phyloP scores from a whole-genome alignment of 2,113 vertebrate species.

The Halcyon malimbica region DNA sequence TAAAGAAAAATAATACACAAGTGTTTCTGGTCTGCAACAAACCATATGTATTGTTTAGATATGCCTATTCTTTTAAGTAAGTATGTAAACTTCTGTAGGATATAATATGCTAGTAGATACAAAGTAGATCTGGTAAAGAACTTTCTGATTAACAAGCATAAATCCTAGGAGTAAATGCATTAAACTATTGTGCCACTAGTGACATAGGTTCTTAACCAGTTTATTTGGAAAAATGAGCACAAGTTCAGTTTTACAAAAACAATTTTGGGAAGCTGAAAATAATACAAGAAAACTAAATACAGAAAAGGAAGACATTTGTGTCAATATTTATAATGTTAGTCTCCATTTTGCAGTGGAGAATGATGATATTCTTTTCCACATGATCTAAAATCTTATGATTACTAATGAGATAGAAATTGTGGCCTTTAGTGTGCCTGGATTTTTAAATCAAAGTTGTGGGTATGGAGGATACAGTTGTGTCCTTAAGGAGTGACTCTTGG shows the following conservation, averaged over 20 bases:
- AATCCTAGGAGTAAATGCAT: neutral
- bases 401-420: neutral
- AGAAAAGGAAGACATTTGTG: neutral
- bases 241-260: neutral
- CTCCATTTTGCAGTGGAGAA: neutral
- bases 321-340: neutral
- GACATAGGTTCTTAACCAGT: neutral
- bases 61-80: neutral
- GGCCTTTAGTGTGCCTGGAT: neutral
- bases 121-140: neutral
- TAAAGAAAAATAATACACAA: neutral
- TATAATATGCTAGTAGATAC: neutral
- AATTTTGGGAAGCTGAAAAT: neutral
- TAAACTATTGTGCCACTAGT: neutral
- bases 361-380: neutral
- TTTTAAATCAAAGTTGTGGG: neutral
- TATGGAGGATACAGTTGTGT: neutral
- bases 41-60: neutral
- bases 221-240: neutral
- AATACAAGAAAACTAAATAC: neutral
- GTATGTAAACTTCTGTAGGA: neutral
- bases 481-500: neutral
- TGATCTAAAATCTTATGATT: neutral
- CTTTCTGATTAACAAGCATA: neutral
- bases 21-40: neutral